Base-by-base conservation (phyloP, 2,113 vertebrate species). In the Notarius lentiginosus region DNA sequence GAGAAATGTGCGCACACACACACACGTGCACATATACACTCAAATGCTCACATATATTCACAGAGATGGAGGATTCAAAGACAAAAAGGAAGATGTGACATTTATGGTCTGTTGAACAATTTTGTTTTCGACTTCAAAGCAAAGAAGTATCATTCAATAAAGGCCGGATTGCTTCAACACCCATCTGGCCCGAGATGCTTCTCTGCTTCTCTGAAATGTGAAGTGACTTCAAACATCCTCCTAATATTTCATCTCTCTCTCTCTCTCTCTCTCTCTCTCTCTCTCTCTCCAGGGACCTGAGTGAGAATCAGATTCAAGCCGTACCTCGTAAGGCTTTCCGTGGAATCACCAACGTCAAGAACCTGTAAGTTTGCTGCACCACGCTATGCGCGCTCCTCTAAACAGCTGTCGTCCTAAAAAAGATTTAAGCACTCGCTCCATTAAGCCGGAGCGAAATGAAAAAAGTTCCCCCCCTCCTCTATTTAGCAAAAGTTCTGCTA, bases 261-360 rank as follows among this genome's bases (percentile, higher is more conserved):
- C 73, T 87, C 89, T 79, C 55, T 58, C 73, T 87, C 66, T 89
- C 82, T 73, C 61, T 2, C n/a, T 77, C 84, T 89, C 60, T 92
- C 84, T 92, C 63, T 92, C 49, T 90, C 91, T 89, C 70, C 94
- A 99, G 98, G 92, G 98, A 99, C 93, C 95, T 99, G 89, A 99
- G 98, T 12, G 98, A 99, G 93, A 99, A 99, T 94, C 97, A 97
- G 95, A 98, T 99, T 84, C 97, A 98, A 95, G 96, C 97, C n/a
- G 94, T 99, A 92, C 97, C 98, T 7, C 96, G 98, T 91, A 99
- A 99, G 93, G 97, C 98, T 72, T 99, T 99, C 95, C 96, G 98
- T 61, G 98, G 98, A 94, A 98, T 99, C 94, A 94, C 97, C 72
- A 95, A 94, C 27, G 97, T 99, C 91, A 99, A 99, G 94, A 99